Base-by-base conservation (phyloP, 2,888 invertebrate species). In the Dolichopus griseipennis region DNA sequence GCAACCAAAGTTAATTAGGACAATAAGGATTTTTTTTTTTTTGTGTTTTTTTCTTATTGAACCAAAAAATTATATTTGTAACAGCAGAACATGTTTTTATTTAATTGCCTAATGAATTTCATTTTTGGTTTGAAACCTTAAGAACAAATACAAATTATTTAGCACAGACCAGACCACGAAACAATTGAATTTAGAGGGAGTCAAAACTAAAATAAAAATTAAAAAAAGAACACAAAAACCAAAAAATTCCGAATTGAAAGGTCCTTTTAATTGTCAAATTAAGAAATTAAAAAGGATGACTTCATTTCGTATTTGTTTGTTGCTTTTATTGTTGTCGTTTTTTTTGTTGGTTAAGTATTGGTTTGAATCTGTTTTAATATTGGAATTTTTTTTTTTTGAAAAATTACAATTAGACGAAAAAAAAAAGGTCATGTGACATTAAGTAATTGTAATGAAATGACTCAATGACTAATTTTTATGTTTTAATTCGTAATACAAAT, bases 201-300 rank as follows among this genome's bases (percentile, higher is more conserved):
- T 1, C 8, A 52, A 52, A 52, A 52, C 2, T 18, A 1, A 3
- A 52, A 52, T 9, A 12, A 52, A 12, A 12, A 15, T 18, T 2
- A 52, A 52, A 52, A 52, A 18, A n/a, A 52, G 15, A 52, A 52
- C n/a, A n/a, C n/a, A n/a, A n/a, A n/a, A n/a, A n/a, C n/a, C n/a
- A n/a, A n/a, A n/a, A n/a, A n/a, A n/a, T n/a, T n/a, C 52, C 52
- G 15, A 52, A 52, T 52, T 52, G 52, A 52, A 52, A 52, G 52
- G 52, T 12, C 52, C 52, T 52, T 52, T 52, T 52, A 52, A 52
- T 52, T 52, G 52, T 52, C 52, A 52, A 52, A 52, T 52, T 52
- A 52, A 52, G 52, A 52, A 52, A 52, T 52, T 52, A 52, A 52
- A 52, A 52, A 52, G 52, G 52, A 52, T 52, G 52, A 52, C 52